Conservation (phyloP, 2,888 invertebrate genomes). For the Rapana venosa region DNA sequence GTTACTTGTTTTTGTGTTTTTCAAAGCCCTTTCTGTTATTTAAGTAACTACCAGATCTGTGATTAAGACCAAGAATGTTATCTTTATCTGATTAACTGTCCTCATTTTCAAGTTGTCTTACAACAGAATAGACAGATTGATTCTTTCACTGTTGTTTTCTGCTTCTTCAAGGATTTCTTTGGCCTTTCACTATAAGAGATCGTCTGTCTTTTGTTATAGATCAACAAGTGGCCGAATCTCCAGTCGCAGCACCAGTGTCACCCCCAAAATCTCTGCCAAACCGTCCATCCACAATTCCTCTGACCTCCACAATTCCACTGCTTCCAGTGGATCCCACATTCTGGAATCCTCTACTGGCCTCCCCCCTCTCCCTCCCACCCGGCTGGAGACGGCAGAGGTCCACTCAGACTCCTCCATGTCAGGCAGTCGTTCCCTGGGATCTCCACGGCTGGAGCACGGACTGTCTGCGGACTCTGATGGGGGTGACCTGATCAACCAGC, state of each 20-base stretch:
- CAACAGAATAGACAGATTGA: no score
- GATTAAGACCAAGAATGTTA: no score
- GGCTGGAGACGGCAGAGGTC: slow-evolving; percentile 70
- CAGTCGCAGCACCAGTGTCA: slow-evolving; percentile 75
- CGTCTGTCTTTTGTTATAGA: slow-evolving; percentile 65
- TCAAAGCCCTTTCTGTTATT: no score
- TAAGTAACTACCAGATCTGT: no score
- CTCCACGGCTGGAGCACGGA: slow-evolving; percentile 69
- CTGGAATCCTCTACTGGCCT: slow-evolving; percentile 61
- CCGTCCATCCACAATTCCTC: slow-evolving; percentile 74
- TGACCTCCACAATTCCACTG: slow-evolving; percentile 72
- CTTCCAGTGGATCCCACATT: slow-evolving; percentile 76
- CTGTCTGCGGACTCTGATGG: slow-evolving; percentile 43
- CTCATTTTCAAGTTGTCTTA: no score
- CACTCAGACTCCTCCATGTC: slow-evolving; percentile 75
- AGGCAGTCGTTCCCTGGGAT: slow-evolving; percentile 70
- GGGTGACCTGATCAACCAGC: slow-evolving; percentile 40
- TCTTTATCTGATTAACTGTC: no score
- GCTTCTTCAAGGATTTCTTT: no score
- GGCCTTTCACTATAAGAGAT: no score
- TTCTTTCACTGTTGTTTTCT: no score
- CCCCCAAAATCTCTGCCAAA: slow-evolving; percentile 74
- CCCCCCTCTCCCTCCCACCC: slow-evolving; percentile 52
- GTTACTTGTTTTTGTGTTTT: no score
- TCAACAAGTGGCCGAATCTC: slow-evolving; percentile 76